These are phyloP conservation scores for Phalera bucephala DNA, from an alignment of 2,888 invertebrate species.

Conservation along the genomic window DNA sequence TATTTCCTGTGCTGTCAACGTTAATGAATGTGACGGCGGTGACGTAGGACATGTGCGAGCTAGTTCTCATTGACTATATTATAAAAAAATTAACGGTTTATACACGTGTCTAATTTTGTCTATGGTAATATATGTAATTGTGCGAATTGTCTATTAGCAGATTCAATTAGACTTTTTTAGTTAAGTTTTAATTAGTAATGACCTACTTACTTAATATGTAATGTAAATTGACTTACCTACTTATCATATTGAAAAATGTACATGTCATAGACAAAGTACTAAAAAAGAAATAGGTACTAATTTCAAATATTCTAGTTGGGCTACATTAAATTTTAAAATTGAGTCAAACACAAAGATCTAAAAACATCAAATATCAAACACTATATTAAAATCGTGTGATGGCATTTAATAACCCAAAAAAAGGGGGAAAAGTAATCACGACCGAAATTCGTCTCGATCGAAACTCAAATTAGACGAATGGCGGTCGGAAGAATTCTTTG, in stretches of 20 bases:
- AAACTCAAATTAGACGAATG: slow-evolving; percentile 79
- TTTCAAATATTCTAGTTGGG: slow-evolving; percentile 1
- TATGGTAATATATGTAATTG: neutral
- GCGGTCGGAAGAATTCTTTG: slow-evolving; percentile 78
- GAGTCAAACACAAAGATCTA: neutral
- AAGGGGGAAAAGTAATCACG: slow-evolving; percentile 64
- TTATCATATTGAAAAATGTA: too few species aligned
- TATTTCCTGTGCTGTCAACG: slow-evolving; percentile 75
- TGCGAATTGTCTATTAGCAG: neutral
- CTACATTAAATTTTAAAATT: neutral
- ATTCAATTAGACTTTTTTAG: too few species aligned
- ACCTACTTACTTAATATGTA: too few species aligned
- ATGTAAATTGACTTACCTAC: too few species aligned
- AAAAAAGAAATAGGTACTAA: too few species aligned
- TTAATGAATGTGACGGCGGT: slow-evolving; percentile 64
- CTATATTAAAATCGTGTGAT: slow-evolving; percentile 55
- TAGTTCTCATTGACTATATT: neutral
- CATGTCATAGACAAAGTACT: too few species aligned
- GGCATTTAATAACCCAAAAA: slow-evolving; percentile 66
- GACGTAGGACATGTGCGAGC: slow-evolving; percentile 59
- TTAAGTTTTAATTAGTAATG: too few species aligned
- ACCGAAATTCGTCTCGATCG: slow-evolving; percentile 76
- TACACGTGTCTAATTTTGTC: slow-evolving; percentile 1
- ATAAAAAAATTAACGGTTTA: neutral
- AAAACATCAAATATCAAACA: slow-evolving; percentile 33